These are phyloP conservation scores for Lepidurus apus DNA, from an alignment of 1,140 invertebrate species.

Conservation along the genomic window DNA sequence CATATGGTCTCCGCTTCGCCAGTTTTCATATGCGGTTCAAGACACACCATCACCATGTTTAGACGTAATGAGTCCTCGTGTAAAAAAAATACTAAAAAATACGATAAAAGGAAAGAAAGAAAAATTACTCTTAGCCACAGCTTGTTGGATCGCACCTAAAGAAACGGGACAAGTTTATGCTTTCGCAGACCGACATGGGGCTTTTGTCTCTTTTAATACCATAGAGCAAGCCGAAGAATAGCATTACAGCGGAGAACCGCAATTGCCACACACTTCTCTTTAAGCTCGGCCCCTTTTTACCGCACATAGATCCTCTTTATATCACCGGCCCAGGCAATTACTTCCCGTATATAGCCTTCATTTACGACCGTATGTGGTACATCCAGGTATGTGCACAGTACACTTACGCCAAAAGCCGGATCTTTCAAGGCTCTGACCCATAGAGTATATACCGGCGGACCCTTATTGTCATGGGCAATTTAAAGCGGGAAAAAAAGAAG, in stretches of 20 bases:
- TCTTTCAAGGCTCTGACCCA: too few relatives aligned
- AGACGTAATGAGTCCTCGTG: too few relatives aligned
- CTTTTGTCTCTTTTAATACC: neutral
- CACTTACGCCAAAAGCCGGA: too few relatives aligned
- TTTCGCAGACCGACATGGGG: neutral
- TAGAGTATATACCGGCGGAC: too few relatives aligned
- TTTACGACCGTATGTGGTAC: neutral
- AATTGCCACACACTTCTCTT: neutral
- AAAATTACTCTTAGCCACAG: neutral
- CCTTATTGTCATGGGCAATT: too few relatives aligned
- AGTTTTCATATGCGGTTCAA: neutral
- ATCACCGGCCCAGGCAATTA: neutral
- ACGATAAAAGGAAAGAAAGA: neutral
- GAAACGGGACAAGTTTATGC: neutral
- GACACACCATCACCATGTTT: neutral
- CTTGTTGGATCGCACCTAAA: slow-evolving; percentile 2
- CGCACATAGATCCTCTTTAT: neutral
- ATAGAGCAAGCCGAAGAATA: neutral
- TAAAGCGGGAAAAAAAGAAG: too few relatives aligned
- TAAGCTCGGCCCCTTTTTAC: neutral
- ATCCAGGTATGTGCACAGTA: too few relatives aligned
- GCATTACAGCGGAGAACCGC: neutral
- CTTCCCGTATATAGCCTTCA: neutral
- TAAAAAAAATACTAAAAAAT: neutral
- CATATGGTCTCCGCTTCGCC: slow-evolving; percentile 9